These are phyloP conservation scores for Paramormyrops kingsleyae DNA, from an alignment of 2,113 vertebrate species.

Conservation along the genomic window DNA sequence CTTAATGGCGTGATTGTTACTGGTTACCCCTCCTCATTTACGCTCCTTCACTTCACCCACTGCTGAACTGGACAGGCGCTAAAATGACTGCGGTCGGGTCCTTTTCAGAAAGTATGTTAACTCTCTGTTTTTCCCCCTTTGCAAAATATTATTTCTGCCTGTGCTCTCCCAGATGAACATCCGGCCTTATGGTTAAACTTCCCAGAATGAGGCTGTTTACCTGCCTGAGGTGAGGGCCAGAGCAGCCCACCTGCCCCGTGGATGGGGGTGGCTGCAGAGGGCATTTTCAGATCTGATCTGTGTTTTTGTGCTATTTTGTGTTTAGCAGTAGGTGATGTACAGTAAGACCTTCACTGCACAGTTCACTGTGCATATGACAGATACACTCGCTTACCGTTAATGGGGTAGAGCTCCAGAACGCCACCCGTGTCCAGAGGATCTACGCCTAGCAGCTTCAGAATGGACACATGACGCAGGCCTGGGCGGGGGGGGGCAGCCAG, in stretches of 20 bases:
- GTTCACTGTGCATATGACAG: neutral
- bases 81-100: conserved; percentile 16
- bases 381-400: conserved; percentile 74
- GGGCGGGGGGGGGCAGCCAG: conserved; percentile 26
- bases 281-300: neutral
- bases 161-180: conserved; percentile 17
- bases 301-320: neutral
- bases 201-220: conserved; percentile 11
- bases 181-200: neutral
- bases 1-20: conserved; percentile 13
- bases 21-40: conserved; percentile 19
- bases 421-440: conserved; percentile 74
- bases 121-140: conserved; percentile 14
- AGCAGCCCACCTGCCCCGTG: conserved; percentile 14
- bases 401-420: conserved; percentile 88
- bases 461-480: conserved; percentile 90
- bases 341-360: neutral
- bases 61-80: conserved; percentile 21
- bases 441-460: conserved; percentile 83
- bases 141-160: conserved; percentile 26
- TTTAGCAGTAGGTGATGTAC: neutral
- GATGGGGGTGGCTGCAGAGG: conserved; percentile 6
- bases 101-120: conserved; percentile 23
- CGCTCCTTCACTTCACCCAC: conserved; percentile 6
- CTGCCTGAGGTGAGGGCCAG: neutral